A percentile compares a stretch with the other conserved stretches of the same genome.
Evolutionary conservation across 2,113 vertebrate genomes (phyloP).

Genomic region (Motacilla alba): DNA sequence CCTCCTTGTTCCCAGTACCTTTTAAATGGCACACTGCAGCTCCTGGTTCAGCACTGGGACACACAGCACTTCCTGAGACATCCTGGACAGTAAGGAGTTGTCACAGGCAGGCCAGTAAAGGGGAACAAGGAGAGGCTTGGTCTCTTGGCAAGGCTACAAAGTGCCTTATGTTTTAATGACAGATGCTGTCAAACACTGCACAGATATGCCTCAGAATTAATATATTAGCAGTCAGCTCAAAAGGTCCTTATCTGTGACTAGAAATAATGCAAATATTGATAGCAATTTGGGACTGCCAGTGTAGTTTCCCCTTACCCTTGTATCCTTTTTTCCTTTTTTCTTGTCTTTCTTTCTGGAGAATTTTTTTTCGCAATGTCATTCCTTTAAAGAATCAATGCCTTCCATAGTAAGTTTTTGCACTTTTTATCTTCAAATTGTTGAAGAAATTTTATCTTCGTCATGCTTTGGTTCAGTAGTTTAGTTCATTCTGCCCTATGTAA

Average conservation of each 20-base stretch:
- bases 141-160: neutral
- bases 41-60: neutral
- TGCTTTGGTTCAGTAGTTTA: neutral
- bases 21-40: neutral
- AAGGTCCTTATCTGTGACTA: neutral
- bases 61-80: neutral
- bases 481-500: neutral
- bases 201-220: neutral
- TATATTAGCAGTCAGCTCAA: neutral
- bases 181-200: constrained; percentile 7
- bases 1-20: neutral
- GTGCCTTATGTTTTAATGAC: neutral
- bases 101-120: neutral
- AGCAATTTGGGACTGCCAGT: neutral
- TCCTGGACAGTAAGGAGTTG: neutral
- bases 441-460: neutral
- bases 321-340: accelerated
- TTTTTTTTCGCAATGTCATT: neutral
- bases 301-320: neutral
- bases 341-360: neutral
- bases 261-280: constrained; percentile 14
- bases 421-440: neutral
- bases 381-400: neutral
- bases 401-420: neutral
- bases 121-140: neutral